These are phyloP conservation scores for Nasonovia ribisnigri DNA, from an alignment of 2,888 invertebrate species.

Conservation along the genomic window DNA sequence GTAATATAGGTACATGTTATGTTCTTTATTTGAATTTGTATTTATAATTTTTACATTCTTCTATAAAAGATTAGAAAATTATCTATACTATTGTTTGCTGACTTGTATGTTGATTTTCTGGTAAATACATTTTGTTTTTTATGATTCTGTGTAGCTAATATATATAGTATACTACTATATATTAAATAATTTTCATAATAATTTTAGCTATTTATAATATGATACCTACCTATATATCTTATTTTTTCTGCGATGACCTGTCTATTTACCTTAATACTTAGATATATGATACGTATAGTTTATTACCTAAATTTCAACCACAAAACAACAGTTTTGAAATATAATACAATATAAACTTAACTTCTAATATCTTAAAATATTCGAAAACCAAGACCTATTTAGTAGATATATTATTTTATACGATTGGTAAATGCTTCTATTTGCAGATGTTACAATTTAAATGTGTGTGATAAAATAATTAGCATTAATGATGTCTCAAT, in stretches of 20 bases:
- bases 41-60: not conserved
- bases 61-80: not conserved
- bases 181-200: not conserved
- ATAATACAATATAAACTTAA: not conserved
- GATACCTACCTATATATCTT: not conserved
- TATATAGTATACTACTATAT: not conserved
- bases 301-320: not conserved
- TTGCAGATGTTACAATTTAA: not conserved
- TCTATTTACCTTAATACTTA: not conserved
- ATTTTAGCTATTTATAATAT: not conserved
- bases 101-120: not conserved
- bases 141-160: not conserved
- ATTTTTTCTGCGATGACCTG: not conserved
- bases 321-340: not conserved
- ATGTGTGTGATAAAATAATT: not conserved
- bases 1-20: not conserved
- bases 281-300: not conserved
- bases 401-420: not conserved
- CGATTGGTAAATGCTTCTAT: not conserved
- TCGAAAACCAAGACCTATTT: not conserved
- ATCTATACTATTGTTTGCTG: not conserved
- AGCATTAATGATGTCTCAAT: not conserved
- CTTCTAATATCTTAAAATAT: not conserved
- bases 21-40: not conserved
- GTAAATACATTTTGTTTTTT: not conserved